Conservation (phyloP, 1,140 invertebrate genomes). For the Hesperophylax magnus region DNA sequence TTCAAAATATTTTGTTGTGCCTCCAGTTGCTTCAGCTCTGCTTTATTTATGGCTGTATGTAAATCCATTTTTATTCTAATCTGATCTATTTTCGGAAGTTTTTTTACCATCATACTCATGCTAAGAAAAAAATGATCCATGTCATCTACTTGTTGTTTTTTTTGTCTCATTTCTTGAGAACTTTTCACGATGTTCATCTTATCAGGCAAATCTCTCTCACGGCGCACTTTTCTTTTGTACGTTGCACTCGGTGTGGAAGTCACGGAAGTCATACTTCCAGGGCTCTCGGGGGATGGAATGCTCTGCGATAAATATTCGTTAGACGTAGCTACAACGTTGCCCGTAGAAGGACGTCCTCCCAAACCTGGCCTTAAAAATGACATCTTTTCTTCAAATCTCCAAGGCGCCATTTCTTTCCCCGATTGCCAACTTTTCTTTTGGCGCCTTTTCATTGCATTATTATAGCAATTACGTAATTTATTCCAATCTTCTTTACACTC, state of each 20-base stretch:
- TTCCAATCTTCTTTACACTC: not conserved
- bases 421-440: too few species aligned
- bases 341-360: not conserved
- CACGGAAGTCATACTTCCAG: not conserved
- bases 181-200: not conserved
- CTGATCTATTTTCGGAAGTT: not conserved
- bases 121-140: slow-evolving; percentile 4
- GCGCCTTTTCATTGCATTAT: too few species aligned
- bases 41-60: slow-evolving; percentile 4
- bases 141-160: not conserved
- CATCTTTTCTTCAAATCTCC: not conserved
- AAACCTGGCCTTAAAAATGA: not conserved
- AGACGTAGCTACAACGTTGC: too few species aligned
- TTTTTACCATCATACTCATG: slow-evolving; percentile 18
- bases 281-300: not conserved
- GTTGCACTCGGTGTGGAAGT: too few species aligned
- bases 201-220: not conserved
- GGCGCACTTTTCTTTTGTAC: not conserved
- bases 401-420: too few species aligned
- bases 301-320: not conserved
- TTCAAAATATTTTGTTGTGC: too few species aligned
- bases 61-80: slow-evolving; percentile 11
- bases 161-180: not conserved
- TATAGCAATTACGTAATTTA: too few species aligned
- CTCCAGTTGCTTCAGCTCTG: not conserved